These are phyloP conservation scores for Microtus obscurus DNA, from an alignment of 2,797 vertebrate genomes.

Conservation along the genomic window DNA sequence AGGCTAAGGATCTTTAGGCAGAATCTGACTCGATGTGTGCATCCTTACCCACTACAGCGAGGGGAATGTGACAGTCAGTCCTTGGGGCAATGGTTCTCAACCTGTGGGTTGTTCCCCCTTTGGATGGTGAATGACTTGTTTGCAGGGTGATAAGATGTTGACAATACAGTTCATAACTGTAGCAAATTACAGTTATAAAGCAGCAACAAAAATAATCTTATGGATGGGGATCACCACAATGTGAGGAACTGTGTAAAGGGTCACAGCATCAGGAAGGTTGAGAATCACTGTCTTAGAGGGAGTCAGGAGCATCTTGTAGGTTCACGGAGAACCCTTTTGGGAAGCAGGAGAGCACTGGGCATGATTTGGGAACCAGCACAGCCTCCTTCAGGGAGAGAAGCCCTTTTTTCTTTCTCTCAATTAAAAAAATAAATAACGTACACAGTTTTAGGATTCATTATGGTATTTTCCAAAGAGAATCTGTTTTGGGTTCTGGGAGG, in stretches of 20 bases:
- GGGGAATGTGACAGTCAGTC: not conserved
- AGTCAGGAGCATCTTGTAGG: not conserved
- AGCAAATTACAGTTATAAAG: not conserved
- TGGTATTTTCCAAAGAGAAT: not conserved
- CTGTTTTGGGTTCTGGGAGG: too few species aligned
- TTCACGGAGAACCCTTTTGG: not conserved
- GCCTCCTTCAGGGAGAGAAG: not conserved
- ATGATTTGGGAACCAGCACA: not conserved
- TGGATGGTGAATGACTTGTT: not conserved
- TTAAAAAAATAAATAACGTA: not conserved
- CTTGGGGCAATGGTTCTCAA: not conserved
- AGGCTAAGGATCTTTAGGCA: not conserved
- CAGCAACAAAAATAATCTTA: not conserved
- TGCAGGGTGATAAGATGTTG: too few species aligned
- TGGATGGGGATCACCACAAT: not conserved
- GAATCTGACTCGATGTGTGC: not conserved
- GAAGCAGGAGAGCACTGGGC: not conserved
- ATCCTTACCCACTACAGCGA: not conserved
- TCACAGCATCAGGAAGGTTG: not conserved
- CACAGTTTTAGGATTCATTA: not conserved
- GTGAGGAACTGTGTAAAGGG: not conserved
- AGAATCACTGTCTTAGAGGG: not conserved
- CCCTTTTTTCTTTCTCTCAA: not conserved
- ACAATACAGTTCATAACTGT: not conserved
- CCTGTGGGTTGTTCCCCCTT: not conserved